Conservation (phyloP, 1,140 invertebrate genomes). For the Cyclina sinensis region DNA sequence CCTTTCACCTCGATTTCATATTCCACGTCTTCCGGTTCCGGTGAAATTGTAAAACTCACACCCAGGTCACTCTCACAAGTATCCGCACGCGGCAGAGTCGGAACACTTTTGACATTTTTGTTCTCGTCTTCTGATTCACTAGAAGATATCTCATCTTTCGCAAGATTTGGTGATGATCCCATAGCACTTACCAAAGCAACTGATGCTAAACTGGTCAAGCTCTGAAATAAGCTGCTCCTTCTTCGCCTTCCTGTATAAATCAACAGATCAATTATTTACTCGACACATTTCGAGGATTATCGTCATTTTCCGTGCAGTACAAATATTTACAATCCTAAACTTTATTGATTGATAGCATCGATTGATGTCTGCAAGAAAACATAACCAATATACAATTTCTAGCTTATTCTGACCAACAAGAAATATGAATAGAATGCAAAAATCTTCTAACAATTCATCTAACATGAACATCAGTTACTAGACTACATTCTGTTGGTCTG, state of each 20-base stretch:
- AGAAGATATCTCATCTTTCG: not conserved
- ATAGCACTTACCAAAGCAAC: conserved; percentile 59
- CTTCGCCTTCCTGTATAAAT: conserved; percentile 19
- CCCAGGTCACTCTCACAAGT: not conserved
- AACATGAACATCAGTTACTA: too few species aligned
- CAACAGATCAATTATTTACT: too few species aligned
- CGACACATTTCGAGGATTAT: too few species aligned
- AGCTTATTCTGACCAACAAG: too few species aligned
- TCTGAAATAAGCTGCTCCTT: conserved; percentile 63
- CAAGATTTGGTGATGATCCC: not conserved
- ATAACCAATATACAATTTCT: too few species aligned
- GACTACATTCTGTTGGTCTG: too few species aligned
- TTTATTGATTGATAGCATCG: too few species aligned
- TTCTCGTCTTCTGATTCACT: conserved; percentile 25
- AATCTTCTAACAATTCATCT: too few species aligned
- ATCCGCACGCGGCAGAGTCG: not conserved
- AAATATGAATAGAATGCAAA: too few species aligned
- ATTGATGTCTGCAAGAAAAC: too few species aligned
- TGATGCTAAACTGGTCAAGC: conserved; percentile 55
- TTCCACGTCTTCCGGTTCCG: conserved; percentile 40
- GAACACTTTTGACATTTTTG: not conserved
- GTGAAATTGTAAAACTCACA: not conserved
- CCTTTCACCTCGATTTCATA: not conserved
- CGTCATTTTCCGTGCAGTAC: too few species aligned
- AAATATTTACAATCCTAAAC: too few species aligned